Evolutionary conservation across 2,888 invertebrate species (phyloP).

Genomic region (Drosophila acutilabella): DNA sequence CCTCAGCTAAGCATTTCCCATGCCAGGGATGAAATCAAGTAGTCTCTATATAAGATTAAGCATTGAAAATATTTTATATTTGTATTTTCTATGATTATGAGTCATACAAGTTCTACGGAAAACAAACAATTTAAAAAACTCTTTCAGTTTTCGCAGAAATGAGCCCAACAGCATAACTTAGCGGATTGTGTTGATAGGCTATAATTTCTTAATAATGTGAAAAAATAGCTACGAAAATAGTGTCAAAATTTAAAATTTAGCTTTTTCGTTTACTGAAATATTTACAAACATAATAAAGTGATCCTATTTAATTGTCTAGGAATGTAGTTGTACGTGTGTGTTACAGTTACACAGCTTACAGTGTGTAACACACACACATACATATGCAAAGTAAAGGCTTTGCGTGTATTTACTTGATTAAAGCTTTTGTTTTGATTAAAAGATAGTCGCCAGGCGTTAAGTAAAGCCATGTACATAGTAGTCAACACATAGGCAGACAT

Average conservation of each 20-base stretch:
- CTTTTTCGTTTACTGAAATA: neutral
- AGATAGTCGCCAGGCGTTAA: neutral
- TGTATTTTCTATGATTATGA: too few relatives aligned
- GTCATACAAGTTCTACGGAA: too few relatives aligned
- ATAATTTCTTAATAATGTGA: neutral
- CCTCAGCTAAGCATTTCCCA: slow-evolving; percentile 2
- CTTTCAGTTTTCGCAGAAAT: too few relatives aligned
- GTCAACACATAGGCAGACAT: neutral
- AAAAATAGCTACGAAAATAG: neutral
- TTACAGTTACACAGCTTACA: too few relatives aligned
- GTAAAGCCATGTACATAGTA: neutral
- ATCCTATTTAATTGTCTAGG: slow-evolving; percentile 16
- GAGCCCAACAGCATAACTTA: too few relatives aligned
- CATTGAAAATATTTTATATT: neutral
- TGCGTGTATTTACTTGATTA: neutral
- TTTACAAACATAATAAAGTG: neutral
- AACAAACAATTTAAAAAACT: too few relatives aligned
- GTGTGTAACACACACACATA: neutral
- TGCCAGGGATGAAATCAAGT: slow-evolving; percentile 8
- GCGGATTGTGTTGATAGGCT: neutral
- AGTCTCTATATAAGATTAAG: neutral
- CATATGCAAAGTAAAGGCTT: neutral
- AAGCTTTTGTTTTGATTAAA: slow-evolving; percentile 5
- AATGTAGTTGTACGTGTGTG: slow-evolving; percentile 10
- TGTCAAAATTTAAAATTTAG: neutral